Percentiles rank a stretch among this genome's conserved stretches.
Evolutionary conservation across 2,888 invertebrate species (phyloP).

Genomic region (Drosophila histrio): DNA sequence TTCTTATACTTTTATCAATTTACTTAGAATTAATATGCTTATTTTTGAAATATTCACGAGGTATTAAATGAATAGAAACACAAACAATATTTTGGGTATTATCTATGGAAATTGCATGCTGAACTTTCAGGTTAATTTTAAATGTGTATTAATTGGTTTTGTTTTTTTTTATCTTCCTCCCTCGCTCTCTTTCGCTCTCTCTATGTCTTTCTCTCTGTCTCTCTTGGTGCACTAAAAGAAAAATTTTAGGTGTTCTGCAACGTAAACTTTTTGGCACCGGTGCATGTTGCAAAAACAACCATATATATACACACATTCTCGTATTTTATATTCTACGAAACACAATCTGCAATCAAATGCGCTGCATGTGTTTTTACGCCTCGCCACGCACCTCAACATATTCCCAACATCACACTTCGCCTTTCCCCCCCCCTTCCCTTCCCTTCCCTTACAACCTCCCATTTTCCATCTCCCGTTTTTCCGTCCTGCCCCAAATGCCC

Average conservation of each 20-base stretch:
- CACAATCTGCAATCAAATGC: slow-evolving; percentile 54
- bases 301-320: not conserved
- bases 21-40: no score
- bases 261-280: slow-evolving; percentile 44
- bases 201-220: not conserved
- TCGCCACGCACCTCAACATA: slow-evolving; percentile 37
- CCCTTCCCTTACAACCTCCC: no score
- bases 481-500: not conserved
- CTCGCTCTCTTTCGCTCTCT: not conserved
- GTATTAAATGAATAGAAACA: not conserved
- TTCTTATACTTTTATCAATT: no score
- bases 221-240: not conserved
- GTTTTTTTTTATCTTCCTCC: not conserved
- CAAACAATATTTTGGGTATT: slow-evolving; percentile 6
- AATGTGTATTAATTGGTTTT: slow-evolving; percentile 47
- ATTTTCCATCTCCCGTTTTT: not conserved
- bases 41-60: not conserved
- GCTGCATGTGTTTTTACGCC: slow-evolving; percentile 60
- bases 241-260: slow-evolving; percentile 25
- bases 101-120: slow-evolving; percentile 36
- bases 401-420: not conserved
- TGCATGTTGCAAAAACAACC: slow-evolving; percentile 18
- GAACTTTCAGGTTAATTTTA: slow-evolving; percentile 25
- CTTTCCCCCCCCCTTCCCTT: not conserved
- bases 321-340: slow-evolving; percentile 29